phyloP scores from a whole-genome alignment of 2,888 invertebrate genomes.

The Athalia cordata region DNA sequence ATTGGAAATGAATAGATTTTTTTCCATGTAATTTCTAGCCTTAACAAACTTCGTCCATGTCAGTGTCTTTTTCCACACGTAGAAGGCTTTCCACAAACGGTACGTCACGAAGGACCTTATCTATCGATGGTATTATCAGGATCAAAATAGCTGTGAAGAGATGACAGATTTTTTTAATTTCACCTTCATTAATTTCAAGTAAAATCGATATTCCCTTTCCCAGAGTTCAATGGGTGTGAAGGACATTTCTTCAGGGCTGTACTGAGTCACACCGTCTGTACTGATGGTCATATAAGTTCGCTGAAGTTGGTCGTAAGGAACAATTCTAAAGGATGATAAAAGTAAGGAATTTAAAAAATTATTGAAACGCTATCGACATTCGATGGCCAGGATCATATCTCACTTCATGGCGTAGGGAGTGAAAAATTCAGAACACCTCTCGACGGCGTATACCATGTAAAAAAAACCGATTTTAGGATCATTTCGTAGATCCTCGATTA shows the following conservation, averaged over 20 bases:
- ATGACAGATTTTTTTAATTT: not conserved
- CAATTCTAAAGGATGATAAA: conserved; percentile 76
- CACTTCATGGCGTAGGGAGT: conserved; percentile 86
- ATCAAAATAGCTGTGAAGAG: not conserved
- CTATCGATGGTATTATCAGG: conserved; percentile 66
- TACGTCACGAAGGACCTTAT: conserved; percentile 83
- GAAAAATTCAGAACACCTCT: conserved; percentile 83
- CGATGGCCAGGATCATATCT: conserved; percentile 56
- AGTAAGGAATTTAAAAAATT: not conserved
- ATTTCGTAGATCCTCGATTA: conserved; percentile 76
- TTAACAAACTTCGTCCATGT: conserved; percentile 80
- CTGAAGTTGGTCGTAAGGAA: conserved; percentile 82
- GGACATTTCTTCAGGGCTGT: conserved; percentile 82
- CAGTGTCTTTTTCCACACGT: conserved; percentile 86
- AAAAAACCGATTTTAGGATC: conserved; percentile 81
- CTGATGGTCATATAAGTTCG: conserved; percentile 87
- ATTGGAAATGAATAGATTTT: conserved; percentile 85
- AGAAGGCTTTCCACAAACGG: conserved; percentile 87
- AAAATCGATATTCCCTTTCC: conserved; percentile 89
- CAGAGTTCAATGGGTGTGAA: conserved; percentile 87
- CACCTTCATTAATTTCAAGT: conserved; percentile 80
- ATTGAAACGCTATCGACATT: not conserved
- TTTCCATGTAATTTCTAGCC: conserved; percentile 78
- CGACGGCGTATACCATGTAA: conserved; percentile 85
- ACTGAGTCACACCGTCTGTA: conserved; percentile 87